Percentiles rank a stretch among this genome's conserved stretches.
phyloP scores from a whole-genome alignment of 2,113 vertebrate species.

The Ciconia stormi region DNA sequence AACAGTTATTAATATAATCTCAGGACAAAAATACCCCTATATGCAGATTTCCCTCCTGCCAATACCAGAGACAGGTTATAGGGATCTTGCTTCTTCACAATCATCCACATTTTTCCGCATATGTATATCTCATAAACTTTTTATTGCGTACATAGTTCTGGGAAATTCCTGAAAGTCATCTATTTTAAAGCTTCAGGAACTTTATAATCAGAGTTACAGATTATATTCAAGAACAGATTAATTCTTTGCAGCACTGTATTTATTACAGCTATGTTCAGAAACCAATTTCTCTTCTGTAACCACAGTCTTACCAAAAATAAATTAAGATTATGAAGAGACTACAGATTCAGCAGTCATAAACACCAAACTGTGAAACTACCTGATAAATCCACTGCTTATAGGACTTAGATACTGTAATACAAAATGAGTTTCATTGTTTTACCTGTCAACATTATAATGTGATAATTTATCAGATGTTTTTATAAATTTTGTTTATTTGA shows the following conservation, averaged over 20 bases:
- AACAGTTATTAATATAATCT: neutral
- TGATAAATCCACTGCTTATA: neutral
- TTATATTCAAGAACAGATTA: neutral
- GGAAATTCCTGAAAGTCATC: neutral
- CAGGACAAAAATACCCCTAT: neutral
- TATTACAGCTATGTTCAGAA: neutral
- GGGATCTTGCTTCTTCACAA: neutral
- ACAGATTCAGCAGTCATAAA: neutral
- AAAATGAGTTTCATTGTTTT: neutral
- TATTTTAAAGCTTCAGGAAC: neutral
- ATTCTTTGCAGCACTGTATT: neutral
- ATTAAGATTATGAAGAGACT: neutral
- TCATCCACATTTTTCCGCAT: neutral
- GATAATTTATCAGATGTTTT: neutral
- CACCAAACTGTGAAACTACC: neutral
- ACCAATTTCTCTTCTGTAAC: neutral
- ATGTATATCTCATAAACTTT: neutral
- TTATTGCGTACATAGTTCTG: neutral
- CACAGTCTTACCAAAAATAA: neutral
- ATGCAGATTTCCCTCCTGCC: neutral
- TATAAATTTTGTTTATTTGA: neutral
- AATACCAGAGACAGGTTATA: neutral
- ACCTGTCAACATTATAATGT: neutral
- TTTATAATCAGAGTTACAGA: neutral
- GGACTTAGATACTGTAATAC: neutral